Evolutionary conservation across 2,797 vertebrate species (phyloP).

Genomic region (Smutsia temminckii): DNA sequence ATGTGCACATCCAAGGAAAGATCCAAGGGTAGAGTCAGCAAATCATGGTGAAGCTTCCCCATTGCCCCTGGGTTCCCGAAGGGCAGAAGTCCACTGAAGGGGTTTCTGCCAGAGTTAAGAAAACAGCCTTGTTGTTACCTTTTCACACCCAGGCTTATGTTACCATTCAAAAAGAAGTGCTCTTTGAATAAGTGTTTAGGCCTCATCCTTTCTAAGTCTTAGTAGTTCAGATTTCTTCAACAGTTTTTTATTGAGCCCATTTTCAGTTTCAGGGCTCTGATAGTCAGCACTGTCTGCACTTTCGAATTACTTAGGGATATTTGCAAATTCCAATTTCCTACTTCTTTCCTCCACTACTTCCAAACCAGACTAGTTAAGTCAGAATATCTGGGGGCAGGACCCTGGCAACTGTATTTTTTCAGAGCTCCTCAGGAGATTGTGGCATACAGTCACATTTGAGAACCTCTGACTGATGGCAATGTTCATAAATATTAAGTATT

Average conservation of each 20-base stretch:
- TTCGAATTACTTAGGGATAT: not conserved
- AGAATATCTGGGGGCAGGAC: not conserved
- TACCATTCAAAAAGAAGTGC: not conserved
- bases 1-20: not conserved
- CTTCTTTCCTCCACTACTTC: not conserved
- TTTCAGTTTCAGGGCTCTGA: not conserved
- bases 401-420: not conserved
- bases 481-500: not conserved
- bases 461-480: not conserved
- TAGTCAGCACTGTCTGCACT: not conserved
- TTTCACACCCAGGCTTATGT: not conserved
- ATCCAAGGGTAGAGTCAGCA: not conserved
- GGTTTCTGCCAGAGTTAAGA: not conserved
- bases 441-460: not conserved
- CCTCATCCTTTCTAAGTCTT: not conserved
- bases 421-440: not conserved
- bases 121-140: not conserved
- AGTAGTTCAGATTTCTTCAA: not conserved
- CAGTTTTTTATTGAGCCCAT: not conserved
- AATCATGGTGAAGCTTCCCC: too few species aligned
- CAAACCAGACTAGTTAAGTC: not conserved
- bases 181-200: not conserved
- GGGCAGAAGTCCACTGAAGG: not conserved
- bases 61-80: not conserved
- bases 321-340: not conserved